phyloP scores from a whole-genome alignment of 2,888 invertebrate species.

The Chaetoderma sp. region DNA sequence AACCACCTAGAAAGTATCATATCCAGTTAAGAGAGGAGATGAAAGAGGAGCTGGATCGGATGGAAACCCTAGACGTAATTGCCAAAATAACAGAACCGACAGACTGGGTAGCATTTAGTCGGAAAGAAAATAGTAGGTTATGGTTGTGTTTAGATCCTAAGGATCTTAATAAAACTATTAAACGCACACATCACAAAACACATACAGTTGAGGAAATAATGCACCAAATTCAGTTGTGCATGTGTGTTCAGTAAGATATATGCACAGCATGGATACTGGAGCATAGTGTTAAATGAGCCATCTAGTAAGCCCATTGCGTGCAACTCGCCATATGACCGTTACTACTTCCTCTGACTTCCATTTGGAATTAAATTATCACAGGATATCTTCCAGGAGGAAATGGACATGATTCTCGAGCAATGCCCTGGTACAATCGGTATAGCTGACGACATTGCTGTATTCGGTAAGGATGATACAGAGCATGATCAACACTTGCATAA shows the following conservation, averaged over 20 bases:
- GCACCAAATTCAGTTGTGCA: constrained; percentile 16
- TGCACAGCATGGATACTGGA: constrained; percentile 33
- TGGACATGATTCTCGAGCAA: constrained; percentile 8
- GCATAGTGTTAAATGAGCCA: constrained; percentile 9
- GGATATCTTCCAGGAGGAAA: constrained; percentile 12
- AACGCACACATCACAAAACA: constrained; percentile 13
- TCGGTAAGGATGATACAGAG: no score
- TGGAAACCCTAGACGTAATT: no score
- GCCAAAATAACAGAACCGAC: no score
- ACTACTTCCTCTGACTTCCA: not conserved
- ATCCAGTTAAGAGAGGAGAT: no score
- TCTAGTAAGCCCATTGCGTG: constrained; percentile 14
- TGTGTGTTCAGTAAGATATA: constrained; percentile 26
- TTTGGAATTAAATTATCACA: constrained; percentile 7
- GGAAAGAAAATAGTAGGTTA: no score
- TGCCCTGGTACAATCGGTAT: constrained; percentile 7
- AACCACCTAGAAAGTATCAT: not conserved
- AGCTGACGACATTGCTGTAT: constrained; percentile 7
- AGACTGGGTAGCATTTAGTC: no score
- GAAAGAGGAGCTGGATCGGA: no score
- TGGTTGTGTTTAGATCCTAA: constrained; percentile 25
- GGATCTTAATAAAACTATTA: constrained; percentile 5
- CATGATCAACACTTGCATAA: no score
- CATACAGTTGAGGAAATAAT: constrained; percentile 28
- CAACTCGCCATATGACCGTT: constrained; percentile 11